These are phyloP conservation scores for Terebella lapidaria DNA, from an alignment of 2,888 invertebrate genomes.

Conservation along the genomic window DNA sequence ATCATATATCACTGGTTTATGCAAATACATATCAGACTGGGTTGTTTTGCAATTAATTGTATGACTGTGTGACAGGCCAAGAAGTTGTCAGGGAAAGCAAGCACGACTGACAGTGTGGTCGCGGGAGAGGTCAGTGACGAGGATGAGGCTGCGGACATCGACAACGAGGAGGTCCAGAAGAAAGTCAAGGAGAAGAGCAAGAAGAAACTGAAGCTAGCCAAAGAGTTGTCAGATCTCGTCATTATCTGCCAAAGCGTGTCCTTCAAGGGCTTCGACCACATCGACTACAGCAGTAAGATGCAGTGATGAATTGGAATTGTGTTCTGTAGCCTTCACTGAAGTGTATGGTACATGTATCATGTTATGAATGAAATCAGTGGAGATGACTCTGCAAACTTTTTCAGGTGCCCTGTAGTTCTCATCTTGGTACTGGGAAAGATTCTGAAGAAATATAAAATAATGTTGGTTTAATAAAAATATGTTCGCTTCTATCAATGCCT, in stretches of 20 bases:
- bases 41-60: no score
- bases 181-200: slow-evolving; percentile 19
- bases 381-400: no score
- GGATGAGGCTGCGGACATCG: slow-evolving; percentile 46
- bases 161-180: slow-evolving; percentile 25
- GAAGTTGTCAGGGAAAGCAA: slow-evolving; percentile 21
- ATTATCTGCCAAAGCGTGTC: slow-evolving; percentile 52
- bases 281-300: slow-evolving; percentile 40
- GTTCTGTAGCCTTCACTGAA: no score
- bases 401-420: no score
- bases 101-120: background rate
- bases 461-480: no score
- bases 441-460: no score
- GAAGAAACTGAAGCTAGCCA: slow-evolving; percentile 38
- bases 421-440: no score
- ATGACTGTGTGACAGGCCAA: slow-evolving; percentile 22
- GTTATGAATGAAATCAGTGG: no score
- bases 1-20: no score
- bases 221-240: slow-evolving; percentile 50
- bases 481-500: background rate
- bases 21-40: no score
- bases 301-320: no score
- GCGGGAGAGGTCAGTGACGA: slow-evolving; percentile 21
- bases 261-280: slow-evolving; percentile 49
- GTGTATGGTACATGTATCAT: no score